These are phyloP conservation scores for Ennomos fuscantarius DNA, from an alignment of 2,888 invertebrate species.

Conservation along the genomic window DNA sequence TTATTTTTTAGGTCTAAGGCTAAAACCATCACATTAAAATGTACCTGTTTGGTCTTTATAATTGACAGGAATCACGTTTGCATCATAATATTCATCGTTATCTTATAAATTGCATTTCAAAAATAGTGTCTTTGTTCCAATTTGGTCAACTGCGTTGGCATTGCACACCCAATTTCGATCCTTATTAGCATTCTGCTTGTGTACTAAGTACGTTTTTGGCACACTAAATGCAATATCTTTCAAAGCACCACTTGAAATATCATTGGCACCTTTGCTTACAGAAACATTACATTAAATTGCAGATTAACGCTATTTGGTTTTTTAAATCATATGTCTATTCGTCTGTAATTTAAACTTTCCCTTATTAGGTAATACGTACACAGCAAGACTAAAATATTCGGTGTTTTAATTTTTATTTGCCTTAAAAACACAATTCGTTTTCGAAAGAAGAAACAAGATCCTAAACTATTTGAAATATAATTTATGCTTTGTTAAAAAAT, in stretches of 20 bases:
- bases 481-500: too few species aligned
- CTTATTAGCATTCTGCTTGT: slow-evolving; percentile 28
- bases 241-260: slow-evolving; percentile 34
- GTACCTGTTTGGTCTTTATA: background rate
- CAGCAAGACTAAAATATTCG: too few species aligned
- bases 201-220: slow-evolving; percentile 41
- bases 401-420: too few species aligned
- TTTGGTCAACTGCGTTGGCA: slow-evolving; percentile 21
- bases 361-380: background rate
- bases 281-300: slow-evolving; percentile 26
- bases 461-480: too few species aligned
- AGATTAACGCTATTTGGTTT: slow-evolving; percentile 27
- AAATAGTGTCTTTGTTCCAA: slow-evolving; percentile 25
- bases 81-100: slow-evolving; percentile 1
- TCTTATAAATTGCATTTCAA: slow-evolving; percentile 6
- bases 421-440: too few species aligned
- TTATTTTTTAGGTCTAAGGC: too few species aligned
- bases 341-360: slow-evolving; percentile 1
- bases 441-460: too few species aligned
- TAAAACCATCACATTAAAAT: too few species aligned
- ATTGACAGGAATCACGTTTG: background rate
- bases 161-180: slow-evolving; percentile 12
- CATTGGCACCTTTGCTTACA: slow-evolving; percentile 34
- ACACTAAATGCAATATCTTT: slow-evolving; percentile 29
- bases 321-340: background rate